A percentile compares a stretch with the other conserved stretches of the same genome.
These are phyloP conservation scores for Dryocosmus kuriphilus DNA, from an alignment of 2,888 invertebrate species.

Conservation along the genomic window DNA sequence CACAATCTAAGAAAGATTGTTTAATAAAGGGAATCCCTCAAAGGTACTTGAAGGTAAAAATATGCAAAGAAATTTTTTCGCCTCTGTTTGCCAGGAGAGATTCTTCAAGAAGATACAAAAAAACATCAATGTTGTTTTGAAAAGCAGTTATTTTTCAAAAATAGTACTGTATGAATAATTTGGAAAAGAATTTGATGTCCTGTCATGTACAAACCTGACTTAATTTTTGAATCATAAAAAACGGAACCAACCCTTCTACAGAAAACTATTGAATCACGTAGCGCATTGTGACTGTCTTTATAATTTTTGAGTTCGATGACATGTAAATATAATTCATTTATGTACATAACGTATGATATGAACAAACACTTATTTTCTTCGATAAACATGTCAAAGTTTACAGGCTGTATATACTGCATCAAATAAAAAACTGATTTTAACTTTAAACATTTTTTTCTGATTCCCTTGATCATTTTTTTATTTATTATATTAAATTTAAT, in stretches of 20 bases:
- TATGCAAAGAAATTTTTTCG: neutral
- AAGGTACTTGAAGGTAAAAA: neutral
- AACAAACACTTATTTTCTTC: conserved; percentile 8
- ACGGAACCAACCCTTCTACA: no score
- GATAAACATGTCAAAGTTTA: neutral
- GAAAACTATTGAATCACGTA: neutral
- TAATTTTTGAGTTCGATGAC: neutral
- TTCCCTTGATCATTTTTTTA: no score
- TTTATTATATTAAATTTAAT: no score
- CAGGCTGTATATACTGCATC: neutral
- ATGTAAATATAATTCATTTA: conserved; percentile 19
- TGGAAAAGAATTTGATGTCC: neutral
- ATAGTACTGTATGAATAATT: neutral
- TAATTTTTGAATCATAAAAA: neutral
- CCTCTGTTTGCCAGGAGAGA: neutral
- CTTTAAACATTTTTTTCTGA: neutral
- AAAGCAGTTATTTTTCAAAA: neutral
- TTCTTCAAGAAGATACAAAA: neutral
- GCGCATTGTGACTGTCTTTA: neutral
- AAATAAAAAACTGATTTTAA: conserved; percentile 11
- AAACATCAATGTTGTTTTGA: neutral
- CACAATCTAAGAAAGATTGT: neutral
- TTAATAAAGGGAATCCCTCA: neutral
- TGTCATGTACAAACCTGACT: neutral
- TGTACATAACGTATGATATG: neutral